Conservation (phyloP, 35 echinoderm and acorn worm species). For the Lytechinus variegatus region DNA sequence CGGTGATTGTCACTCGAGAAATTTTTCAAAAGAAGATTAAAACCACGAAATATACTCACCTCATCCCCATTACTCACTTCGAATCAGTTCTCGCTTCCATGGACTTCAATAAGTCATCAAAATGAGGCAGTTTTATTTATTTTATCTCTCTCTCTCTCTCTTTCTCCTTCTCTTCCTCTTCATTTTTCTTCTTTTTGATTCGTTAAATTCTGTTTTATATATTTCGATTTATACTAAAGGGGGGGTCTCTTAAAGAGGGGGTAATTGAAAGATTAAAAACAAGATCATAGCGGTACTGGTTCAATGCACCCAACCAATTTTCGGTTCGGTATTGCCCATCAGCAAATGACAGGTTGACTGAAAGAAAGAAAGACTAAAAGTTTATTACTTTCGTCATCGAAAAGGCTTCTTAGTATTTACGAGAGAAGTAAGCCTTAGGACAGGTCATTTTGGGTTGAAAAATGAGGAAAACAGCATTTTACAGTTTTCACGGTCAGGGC, state of each 20-base stretch:
- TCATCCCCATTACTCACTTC: slow-evolving; percentile 4
- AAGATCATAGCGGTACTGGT: neutral
- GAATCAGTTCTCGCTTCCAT: neutral
- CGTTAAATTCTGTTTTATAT: neutral
- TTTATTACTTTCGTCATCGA: slow-evolving; percentile 18
- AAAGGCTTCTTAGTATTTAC: neutral
- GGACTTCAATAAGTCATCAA: slow-evolving; percentile 20
- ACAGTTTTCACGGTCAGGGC: neutral
- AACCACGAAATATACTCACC: neutral
- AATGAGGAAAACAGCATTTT: slow-evolving; percentile 13
- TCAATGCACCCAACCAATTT: neutral
- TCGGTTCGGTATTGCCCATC: neutral
- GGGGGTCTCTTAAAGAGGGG: neutral
- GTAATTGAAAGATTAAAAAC: slow-evolving; percentile 10
- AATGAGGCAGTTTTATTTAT: slow-evolving; percentile 10
- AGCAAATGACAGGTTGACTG: neutral
- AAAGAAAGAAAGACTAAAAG: slow-evolving; percentile 3
- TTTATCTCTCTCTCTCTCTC: neutral
- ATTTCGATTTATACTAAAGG: neutral
- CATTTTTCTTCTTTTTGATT: neutral
- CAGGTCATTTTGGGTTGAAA: neutral
- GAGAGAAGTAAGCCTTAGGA: neutral
- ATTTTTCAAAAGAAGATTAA: slow-evolving; percentile 5
- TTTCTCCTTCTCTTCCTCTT: neutral
- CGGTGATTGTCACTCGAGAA: neutral